phyloP scores from a whole-genome alignment of 2,888 invertebrate genomes.

The Rhopalosiphum nymphaeae region DNA sequence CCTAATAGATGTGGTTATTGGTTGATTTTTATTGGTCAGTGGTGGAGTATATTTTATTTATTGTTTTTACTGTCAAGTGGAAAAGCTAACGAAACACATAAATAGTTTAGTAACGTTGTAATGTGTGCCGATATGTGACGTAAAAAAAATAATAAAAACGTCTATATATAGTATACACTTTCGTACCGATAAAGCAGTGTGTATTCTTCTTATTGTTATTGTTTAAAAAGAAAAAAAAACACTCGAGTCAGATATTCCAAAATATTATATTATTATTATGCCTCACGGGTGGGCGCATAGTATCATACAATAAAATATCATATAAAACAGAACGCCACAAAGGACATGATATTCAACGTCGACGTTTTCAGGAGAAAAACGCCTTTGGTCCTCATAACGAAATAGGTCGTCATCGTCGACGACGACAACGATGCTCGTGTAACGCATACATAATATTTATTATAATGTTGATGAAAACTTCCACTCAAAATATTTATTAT shows the following conservation, averaged over 20 bases:
- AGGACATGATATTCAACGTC: background rate
- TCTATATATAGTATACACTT: background rate
- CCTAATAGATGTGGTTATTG: background rate
- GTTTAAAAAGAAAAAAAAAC: background rate
- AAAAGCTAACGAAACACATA: background rate
- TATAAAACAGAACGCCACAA: background rate
- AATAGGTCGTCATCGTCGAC: background rate
- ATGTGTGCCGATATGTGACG: background rate
- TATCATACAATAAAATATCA: background rate
- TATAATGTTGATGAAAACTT: constrained; percentile 36
- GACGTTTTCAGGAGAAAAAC: background rate
- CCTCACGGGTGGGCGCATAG: background rate
- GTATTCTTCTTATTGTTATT: background rate
- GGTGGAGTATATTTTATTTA: background rate
- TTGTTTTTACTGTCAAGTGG: background rate
- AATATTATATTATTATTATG: constrained; percentile 2
- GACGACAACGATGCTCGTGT: background rate
- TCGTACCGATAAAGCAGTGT: background rate
- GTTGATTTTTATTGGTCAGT: background rate
- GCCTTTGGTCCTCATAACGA: constrained; percentile 4
- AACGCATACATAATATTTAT: constrained; percentile 23
- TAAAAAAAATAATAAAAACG: background rate
- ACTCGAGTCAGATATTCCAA: background rate
- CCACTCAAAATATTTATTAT: constrained; percentile 11
- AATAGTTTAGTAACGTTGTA: background rate